Conservation (phyloP, 1,140 invertebrate genomes). For the Polypedilum vanderplanki region DNA sequence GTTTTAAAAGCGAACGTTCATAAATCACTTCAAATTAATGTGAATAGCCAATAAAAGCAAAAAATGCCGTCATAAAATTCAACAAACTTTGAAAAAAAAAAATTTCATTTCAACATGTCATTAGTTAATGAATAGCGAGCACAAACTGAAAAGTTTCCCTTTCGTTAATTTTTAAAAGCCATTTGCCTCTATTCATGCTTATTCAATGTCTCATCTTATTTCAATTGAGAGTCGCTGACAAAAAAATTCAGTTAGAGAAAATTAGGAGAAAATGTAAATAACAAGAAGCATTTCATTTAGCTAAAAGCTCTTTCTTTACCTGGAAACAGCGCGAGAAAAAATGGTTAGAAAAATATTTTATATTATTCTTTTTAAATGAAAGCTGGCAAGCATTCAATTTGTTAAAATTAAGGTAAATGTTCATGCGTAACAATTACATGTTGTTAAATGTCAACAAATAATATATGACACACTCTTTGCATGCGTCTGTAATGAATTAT, state of each 20-base stretch:
- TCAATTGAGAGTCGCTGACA: neutral
- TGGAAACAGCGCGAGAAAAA: neutral
- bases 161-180: neutral
- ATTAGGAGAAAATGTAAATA: neutral
- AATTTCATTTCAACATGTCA: too few species aligned
- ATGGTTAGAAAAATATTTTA: neutral
- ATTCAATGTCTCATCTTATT: neutral
- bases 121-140: too few species aligned
- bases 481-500: too few species aligned
- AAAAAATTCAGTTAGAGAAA: neutral
- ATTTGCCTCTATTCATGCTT: neutral
- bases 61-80: too few species aligned
- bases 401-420: neutral
- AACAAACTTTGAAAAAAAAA: too few species aligned
- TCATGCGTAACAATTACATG: neutral
- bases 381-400: neutral
- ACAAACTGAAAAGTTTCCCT: too few species aligned
- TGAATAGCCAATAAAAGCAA: too few species aligned
- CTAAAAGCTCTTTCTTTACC: slow-evolving; percentile 7
- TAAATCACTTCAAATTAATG: too few species aligned
- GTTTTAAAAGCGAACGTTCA: too few species aligned
- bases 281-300: slow-evolving; percentile 11
- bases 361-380: neutral
- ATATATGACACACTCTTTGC: too few species aligned
- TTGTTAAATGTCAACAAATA: neutral